Evolutionary conservation across 2,797 vertebrate species (phyloP).

Genomic region (Tokudaia tokunoshimensis): DNA sequence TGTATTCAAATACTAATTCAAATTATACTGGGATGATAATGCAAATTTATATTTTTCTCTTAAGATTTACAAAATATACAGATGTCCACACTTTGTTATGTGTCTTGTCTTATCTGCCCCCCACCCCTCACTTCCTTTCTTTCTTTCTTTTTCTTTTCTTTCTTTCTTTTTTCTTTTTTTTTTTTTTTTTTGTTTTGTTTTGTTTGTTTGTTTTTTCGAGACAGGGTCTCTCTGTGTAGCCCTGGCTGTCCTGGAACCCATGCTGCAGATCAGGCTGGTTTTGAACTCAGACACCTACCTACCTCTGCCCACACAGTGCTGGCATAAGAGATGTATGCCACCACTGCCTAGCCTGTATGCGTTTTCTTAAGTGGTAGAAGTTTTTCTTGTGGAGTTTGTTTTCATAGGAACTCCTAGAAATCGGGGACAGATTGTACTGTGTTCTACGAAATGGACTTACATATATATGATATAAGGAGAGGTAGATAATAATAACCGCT

Average conservation of each 20-base stretch:
- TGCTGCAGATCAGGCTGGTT: neutral
- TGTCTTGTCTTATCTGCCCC: neutral
- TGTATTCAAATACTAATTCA: conserved; percentile 57
- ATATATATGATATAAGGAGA: neutral
- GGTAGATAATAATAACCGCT: neutral
- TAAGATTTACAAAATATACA: conserved; percentile 61
- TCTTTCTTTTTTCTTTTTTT: neutral
- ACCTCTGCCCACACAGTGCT: neutral
- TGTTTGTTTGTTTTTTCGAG: neutral
- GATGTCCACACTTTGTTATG: conserved; percentile 14
- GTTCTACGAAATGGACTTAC: neutral
- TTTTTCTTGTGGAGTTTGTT: neutral
- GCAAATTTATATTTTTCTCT: conserved; percentile 60
- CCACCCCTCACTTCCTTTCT: neutral
- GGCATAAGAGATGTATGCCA: neutral
- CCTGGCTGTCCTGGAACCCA: neutral
- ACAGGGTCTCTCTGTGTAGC: neutral
- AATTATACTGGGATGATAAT: conserved; percentile 30
- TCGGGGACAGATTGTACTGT: conserved; percentile 4
- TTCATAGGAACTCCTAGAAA: conserved; percentile 52
- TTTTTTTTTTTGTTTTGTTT: neutral
- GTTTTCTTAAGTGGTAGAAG: conserved; percentile 24
- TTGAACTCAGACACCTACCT: neutral
- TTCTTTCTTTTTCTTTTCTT: neutral
- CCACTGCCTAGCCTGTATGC: neutral